Conservation (phyloP, 2,797 vertebrate species). For the Cirrhinus mrigala region DNA sequence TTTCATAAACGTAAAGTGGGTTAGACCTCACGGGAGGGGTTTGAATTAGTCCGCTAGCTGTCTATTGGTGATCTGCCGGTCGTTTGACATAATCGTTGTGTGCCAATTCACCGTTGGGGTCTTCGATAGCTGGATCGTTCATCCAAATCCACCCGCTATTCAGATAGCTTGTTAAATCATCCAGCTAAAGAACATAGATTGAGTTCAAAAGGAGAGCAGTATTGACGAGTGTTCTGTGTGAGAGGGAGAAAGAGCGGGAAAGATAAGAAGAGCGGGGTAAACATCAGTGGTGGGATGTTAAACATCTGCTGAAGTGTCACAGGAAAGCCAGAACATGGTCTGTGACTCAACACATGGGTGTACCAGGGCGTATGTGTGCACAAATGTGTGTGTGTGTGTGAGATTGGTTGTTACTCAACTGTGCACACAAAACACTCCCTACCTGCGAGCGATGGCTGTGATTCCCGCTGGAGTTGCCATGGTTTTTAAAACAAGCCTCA, state of each 20-base stretch:
- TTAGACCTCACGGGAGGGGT: constrained; percentile 22
- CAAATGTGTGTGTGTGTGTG: constrained; percentile 47
- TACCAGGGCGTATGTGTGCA: constrained; percentile 21
- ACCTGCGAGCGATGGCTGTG: constrained; percentile 29
- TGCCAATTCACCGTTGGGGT: background rate
- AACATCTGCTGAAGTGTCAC: constrained; percentile 73
- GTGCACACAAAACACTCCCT: constrained; percentile 63
- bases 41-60: constrained; percentile 7
- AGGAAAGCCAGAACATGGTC: constrained; percentile 58
- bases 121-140: background rate
- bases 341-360: constrained; percentile 70
- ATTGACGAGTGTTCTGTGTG: background rate
- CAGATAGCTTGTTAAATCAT: constrained; percentile 32
- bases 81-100: background rate
- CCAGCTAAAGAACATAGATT: background rate
- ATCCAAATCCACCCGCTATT: constrained; percentile 2
- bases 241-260: constrained; percentile 10
- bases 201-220: constrained; percentile 19
- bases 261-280: constrained; percentile 8
- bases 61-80: constrained; percentile 20
- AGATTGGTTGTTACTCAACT: constrained; percentile 54
- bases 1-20: constrained; percentile 31
- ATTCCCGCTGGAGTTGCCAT: constrained; percentile 1
- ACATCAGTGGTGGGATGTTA: constrained; percentile 60
- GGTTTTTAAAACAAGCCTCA: constrained; percentile 32